Conservation (phyloP, 2,113 vertebrate genomes). For the Rhinoptilus africanus region DNA sequence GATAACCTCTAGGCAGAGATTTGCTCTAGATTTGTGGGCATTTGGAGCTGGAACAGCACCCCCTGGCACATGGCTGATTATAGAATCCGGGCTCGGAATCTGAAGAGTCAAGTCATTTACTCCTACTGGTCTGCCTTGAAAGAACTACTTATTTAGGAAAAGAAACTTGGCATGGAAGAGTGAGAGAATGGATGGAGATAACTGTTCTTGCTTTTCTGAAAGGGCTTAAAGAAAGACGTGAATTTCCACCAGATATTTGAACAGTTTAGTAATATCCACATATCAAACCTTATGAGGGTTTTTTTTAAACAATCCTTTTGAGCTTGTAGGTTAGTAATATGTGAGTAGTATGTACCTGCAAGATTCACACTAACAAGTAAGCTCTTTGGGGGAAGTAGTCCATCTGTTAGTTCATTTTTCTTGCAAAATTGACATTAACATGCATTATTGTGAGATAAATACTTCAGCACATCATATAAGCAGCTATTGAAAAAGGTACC, state of each 20-base stretch:
- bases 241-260: neutral
- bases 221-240: slow-evolving; percentile 3
- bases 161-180: neutral
- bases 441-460: slow-evolving; percentile 38
- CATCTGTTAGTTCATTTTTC: slow-evolving; percentile 12
- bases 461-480: slow-evolving; percentile 18
- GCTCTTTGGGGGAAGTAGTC: neutral
- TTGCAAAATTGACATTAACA: slow-evolving; percentile 24
- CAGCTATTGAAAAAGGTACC: neutral
- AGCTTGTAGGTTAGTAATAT: neutral
- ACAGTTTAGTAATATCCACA: neutral
- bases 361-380: neutral
- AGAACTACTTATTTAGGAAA: neutral
- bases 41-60: neutral
- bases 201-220: neutral
- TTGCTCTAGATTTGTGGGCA: neutral
- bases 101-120: neutral
- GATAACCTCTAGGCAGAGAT: slow-evolving; percentile 20
- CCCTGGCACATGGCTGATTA: neutral
- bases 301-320: neutral
- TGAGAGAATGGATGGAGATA: neutral
- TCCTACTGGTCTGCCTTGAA: neutral
- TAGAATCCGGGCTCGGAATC: neutral
- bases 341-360: neutral
- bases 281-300: neutral